Conservation (phyloP, 2,797 vertebrate genomes). For the Podarcis siculus region DNA sequence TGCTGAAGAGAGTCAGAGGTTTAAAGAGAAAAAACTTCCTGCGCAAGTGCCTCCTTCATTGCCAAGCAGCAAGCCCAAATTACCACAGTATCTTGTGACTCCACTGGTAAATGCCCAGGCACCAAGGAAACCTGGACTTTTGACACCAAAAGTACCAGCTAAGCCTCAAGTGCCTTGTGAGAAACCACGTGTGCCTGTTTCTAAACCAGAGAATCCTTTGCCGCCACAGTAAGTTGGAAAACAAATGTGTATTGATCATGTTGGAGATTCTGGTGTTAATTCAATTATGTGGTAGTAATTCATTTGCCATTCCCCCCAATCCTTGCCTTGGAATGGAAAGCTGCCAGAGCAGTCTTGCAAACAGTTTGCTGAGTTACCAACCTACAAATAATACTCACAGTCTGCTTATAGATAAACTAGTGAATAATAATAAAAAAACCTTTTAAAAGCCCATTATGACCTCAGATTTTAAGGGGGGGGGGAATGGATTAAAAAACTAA, state of each 20-base stretch:
- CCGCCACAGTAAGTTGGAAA: conserved; percentile 84
- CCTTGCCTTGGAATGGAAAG: not conserved
- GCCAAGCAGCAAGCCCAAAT: conserved; percentile 71
- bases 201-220: conserved; percentile 69
- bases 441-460: not conserved
- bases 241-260: not conserved
- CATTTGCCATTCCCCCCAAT: not conserved
- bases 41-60: conserved; percentile 58
- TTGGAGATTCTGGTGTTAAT: not conserved
- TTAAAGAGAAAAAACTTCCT: conserved; percentile 75
- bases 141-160: conserved; percentile 64
- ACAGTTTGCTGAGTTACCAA: not conserved
- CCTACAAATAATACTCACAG: not conserved
- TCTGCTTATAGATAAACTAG: too few relatives aligned
- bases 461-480: not conserved
- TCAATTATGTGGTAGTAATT: not conserved
- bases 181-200: not conserved
- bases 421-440: not conserved
- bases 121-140: conserved; percentile 61
- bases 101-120: conserved; percentile 31
- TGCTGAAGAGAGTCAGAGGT: conserved; percentile 76
- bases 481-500: not conserved
- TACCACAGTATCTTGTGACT: conserved; percentile 55
- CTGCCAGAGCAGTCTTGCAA: not conserved
- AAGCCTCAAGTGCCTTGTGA: conserved; percentile 44